Evolutionary conservation across 1,140 invertebrate species (phyloP).

Genomic region (Drosophila quadrilineata): DNA sequence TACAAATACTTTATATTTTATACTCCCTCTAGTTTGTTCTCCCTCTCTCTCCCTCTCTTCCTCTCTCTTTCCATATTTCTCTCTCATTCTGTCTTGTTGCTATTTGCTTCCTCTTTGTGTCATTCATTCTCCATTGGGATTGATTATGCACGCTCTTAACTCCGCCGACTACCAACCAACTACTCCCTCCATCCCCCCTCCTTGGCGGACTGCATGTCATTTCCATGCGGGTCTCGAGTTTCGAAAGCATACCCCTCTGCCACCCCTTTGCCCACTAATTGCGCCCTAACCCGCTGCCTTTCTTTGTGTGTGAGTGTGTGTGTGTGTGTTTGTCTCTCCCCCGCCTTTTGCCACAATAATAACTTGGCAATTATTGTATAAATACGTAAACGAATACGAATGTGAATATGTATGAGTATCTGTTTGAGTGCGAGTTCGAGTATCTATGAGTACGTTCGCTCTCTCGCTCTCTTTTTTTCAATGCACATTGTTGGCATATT

Average conservation of each 20-base stretch:
- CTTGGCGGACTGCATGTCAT: constrained; percentile 49
- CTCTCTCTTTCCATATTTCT: background rate
- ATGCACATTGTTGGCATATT: constrained; percentile 35
- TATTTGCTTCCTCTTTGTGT: constrained; percentile 29
- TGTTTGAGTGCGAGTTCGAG: constrained; percentile 17
- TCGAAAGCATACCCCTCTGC: constrained; percentile 24
- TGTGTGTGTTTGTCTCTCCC: too few relatives aligned
- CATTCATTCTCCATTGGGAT: constrained; percentile 33
- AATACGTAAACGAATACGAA: constrained; percentile 13
- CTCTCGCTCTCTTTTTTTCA: constrained; percentile 24
- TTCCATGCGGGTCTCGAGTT: constrained; percentile 61
- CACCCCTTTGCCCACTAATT: background rate
- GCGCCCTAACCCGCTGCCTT: background rate
- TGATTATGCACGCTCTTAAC: constrained; percentile 69
- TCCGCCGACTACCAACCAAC: too few relatives aligned
- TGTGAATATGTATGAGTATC: too few relatives aligned
- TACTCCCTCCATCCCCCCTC: too few relatives aligned
- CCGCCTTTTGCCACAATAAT: constrained; percentile 15
- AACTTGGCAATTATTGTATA: constrained; percentile 45
- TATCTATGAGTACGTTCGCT: constrained; percentile 32
- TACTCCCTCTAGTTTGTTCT: constrained; percentile 3
- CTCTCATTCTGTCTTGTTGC: background rate
- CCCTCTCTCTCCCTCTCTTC: background rate
- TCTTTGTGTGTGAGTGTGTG: too few relatives aligned
- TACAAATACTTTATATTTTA: too few relatives aligned